phyloP scores from a whole-genome alignment of 2,113 vertebrate genomes.

The Hyperoodon ampullatus region DNA sequence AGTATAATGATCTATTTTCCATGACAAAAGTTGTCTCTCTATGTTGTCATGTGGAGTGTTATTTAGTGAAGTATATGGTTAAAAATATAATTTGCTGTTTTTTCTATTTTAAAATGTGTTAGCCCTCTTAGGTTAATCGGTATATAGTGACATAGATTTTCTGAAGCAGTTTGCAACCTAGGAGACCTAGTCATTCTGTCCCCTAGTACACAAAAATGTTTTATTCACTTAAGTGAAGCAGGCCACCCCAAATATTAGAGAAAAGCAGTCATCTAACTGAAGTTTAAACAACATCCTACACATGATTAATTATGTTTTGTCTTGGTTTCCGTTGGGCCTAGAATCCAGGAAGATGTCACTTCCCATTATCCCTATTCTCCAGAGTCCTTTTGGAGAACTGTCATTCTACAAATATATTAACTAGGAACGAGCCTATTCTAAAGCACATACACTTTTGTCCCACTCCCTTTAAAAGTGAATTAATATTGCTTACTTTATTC shows the following conservation, averaged over 20 bases:
- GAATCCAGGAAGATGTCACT: background rate
- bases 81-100: background rate
- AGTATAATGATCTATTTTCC: background rate
- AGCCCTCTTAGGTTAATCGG: background rate
- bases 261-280: background rate
- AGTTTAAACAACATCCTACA: background rate
- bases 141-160: background rate
- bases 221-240: background rate
- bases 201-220: background rate
- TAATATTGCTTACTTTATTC: background rate
- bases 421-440: background rate
- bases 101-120: conserved; percentile 20
- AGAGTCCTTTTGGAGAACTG: background rate
- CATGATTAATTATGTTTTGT: background rate
- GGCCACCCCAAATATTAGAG: background rate
- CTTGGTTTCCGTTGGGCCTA: background rate
- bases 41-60: background rate
- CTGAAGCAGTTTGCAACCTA: background rate
- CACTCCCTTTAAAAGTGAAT: background rate
- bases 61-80: background rate
- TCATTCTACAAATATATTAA: background rate
- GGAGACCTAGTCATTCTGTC: background rate
- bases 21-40: background rate
- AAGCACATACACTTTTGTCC: background rate
- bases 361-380: background rate